These are phyloP conservation scores for Brachyalestes nurse DNA, from an alignment of 2,797 vertebrate genomes.

Conservation along the genomic window DNA sequence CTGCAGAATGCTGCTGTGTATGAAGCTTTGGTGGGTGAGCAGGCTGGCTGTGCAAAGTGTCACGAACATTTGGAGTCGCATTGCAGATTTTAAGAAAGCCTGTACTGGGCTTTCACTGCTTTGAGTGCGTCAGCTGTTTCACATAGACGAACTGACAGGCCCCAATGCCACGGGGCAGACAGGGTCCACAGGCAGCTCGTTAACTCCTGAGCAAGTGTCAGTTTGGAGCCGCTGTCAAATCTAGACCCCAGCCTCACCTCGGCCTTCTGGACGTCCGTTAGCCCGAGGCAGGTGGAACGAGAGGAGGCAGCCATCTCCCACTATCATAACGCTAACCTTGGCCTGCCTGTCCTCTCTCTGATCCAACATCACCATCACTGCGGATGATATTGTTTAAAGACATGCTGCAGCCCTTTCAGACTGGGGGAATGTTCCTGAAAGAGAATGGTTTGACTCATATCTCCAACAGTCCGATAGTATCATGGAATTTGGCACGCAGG, in stretches of 20 bases:
- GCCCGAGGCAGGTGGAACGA: conserved; percentile 36
- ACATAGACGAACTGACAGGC: conserved; percentile 74
- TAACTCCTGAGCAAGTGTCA: conserved; percentile 86
- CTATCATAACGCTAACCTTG: conserved; percentile 11
- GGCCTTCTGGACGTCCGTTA: conserved; percentile 43
- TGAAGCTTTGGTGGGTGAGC: conserved; percentile 18
- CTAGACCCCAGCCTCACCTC: conserved; percentile 57
- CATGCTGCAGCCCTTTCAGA: not conserved
- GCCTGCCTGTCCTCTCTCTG: conserved; percentile 15
- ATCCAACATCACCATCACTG: conserved; percentile 3
- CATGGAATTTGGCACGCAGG: not conserved
- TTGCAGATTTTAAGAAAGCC: conserved; percentile 35
- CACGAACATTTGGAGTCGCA: conserved; percentile 34
- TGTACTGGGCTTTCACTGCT: conserved; percentile 7
- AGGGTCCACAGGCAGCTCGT: conserved; percentile 78
- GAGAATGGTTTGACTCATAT: not conserved
- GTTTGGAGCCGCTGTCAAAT: conserved; percentile 77
- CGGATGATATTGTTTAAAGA: not conserved
- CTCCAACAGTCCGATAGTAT: conserved; percentile 24
- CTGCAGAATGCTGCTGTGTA: not conserved
- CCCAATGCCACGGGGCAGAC: conserved; percentile 40
- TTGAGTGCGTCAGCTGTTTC: conserved; percentile 82
- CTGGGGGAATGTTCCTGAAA: not conserved
- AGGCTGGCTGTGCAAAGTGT: conserved; percentile 34
- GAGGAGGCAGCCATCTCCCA: conserved; percentile 7